These are phyloP conservation scores for Hozukius guyotensis DNA, from an alignment of 2,797 vertebrate species.

Conservation along the genomic window DNA sequence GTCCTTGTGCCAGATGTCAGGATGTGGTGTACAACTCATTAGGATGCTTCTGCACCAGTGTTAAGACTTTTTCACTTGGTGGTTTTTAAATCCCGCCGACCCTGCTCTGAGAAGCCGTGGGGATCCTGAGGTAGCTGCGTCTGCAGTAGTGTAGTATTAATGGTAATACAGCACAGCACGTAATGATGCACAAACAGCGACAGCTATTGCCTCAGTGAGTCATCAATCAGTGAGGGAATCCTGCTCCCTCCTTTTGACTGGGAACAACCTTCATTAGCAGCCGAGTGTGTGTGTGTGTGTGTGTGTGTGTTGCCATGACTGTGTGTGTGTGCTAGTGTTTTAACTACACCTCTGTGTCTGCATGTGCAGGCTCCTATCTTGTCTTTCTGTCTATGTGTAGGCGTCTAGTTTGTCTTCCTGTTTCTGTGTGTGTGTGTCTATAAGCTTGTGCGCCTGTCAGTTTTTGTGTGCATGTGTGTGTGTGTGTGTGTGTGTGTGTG, in stretches of 20 bases:
- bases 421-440: slow-evolving; percentile 12
- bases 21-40: slow-evolving; percentile 55
- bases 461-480: not conserved
- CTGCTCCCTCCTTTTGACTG: slow-evolving; percentile 59
- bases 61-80: slow-evolving; percentile 31
- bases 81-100: slow-evolving; percentile 32
- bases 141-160: slow-evolving; percentile 36
- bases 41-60: slow-evolving; percentile 34
- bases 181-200: slow-evolving; percentile 67
- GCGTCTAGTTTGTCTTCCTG: slow-evolving; percentile 23
- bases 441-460: slow-evolving; percentile 18
- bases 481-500: not conserved
- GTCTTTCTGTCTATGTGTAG: slow-evolving; percentile 32
- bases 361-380: slow-evolving; percentile 25
- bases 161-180: slow-evolving; percentile 38
- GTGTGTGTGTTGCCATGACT: not conserved
- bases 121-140: slow-evolving; percentile 34
- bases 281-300: not conserved
- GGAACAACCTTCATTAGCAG: slow-evolving; percentile 75
- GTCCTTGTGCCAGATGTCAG: slow-evolving; percentile 74
- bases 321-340: slow-evolving; percentile 7
- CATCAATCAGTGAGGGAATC: slow-evolving; percentile 77
- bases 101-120: not conserved
- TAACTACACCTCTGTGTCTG: slow-evolving; percentile 46
- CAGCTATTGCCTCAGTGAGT: slow-evolving; percentile 62